phyloP scores from a whole-genome alignment of 2,113 vertebrate genomes.

The Dolichallabes microphthalmus region DNA sequence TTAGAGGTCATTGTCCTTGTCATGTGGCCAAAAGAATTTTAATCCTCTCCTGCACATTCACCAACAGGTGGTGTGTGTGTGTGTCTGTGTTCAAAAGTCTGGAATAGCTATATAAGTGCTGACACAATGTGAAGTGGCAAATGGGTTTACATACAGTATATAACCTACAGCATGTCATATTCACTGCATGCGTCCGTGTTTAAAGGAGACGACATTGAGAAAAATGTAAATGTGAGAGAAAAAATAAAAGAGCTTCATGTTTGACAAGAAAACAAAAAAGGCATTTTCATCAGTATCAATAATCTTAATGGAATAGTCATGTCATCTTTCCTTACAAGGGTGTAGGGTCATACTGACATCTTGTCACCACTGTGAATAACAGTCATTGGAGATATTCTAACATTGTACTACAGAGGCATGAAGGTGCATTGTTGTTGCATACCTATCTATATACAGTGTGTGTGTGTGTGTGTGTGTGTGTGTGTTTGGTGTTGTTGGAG shows the following conservation, averaged over 20 bases:
- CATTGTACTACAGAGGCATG: neutral
- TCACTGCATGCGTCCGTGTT: neutral
- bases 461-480: too few relatives aligned
- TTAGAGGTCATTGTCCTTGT: neutral
- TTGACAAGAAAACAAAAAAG: neutral
- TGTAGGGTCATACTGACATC: neutral
- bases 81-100: neutral
- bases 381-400: neutral
- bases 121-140: neutral
- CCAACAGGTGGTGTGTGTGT: neutral
- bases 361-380: slow-evolving; percentile 3
- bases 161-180: neutral
- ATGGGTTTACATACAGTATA: neutral
- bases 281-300: neutral
- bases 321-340: neutral
- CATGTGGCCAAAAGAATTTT: slow-evolving; percentile 7
- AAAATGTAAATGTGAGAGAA: too few relatives aligned
- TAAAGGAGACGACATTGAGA: too few relatives aligned
- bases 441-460: neutral
- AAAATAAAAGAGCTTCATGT: neutral
- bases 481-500: neutral
- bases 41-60: neutral
- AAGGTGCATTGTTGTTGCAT: neutral
- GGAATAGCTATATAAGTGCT: neutral
- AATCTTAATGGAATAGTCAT: neutral